Base-by-base conservation (phyloP, 1,140 invertebrate genomes). In the Sinella curviseta region DNA sequence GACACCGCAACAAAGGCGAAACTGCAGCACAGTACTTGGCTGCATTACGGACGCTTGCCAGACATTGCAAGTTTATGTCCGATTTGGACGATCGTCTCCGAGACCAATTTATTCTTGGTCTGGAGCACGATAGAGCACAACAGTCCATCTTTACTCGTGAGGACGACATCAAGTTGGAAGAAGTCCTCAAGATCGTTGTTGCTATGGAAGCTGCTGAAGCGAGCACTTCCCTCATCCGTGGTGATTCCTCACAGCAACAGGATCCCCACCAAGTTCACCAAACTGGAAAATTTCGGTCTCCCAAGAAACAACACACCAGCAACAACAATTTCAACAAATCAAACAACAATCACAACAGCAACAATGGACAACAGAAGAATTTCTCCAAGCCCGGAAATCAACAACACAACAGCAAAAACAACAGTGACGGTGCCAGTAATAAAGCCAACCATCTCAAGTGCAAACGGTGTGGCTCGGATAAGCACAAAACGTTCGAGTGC, bases 51-150 rank as follows among this genome's bases (percentile, higher is more conserved):
- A 80, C 77, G 28, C 55, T 83, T 4, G 78, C 82, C 12, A 36
- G 30, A 24, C 57, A 76, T 28, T 83, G 82, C 48, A 82, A 80
- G 54, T 83, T 82, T 77, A 57, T 80, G 74, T 36, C 34, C n/a
- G 34, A 67, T 34, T 60, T 83, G 48, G 74, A 82, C 4, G 60
- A 34, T 14, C 73, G 60, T 1, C 76, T 83, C 4, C 48, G 82
- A 34, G 82, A 83, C 77, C 76, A 48, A 34, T 78, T 83, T 24
- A 77, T 83, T 20, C 60, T 82, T 35, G 78, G 82, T 3, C 26
- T 83, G 1, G 14, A 30, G 20, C 74, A 67, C 48, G 73, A 79
- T 20, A 35, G 70, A 17, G 39, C 80, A 1, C 80, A 81, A 60
- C 24, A 4, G 24, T n/a, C 57, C 4, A 26, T 60, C 4, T 60